Base-by-base conservation (phyloP, 2,888 invertebrate species). In the Rhamnusium bicolor region DNA sequence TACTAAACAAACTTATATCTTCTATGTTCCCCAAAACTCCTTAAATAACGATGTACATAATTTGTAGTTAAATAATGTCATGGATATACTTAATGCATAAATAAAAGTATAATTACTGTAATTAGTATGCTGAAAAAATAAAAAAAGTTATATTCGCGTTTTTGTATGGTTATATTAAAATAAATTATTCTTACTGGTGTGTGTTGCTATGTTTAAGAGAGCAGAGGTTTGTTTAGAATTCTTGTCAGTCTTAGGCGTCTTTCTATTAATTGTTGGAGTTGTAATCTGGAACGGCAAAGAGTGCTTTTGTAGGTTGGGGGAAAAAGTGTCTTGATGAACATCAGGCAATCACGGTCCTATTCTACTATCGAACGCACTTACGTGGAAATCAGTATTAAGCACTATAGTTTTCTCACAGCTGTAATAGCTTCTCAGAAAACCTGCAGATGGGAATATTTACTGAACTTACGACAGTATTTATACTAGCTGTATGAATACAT, bases 221-320 rank as follows among this genome's bases (percentile, higher is more conserved):
- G 61, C 16, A 40, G 67, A 73, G 75, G 76, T 81, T 81, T 84
- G 84, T 84, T 87, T 86, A 84, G 85, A 84, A 87, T 87, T 87
- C 87, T 83, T 81, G 85, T 86, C 87, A 86, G 84, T 84, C 84
- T 83, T 83, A 83, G 82, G 80, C 84, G 85, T 85, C 86, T 86
- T 86, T 85, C 86, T 87, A 86, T 87, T 87, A 87, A 87, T 87
- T 87, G 86, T 86, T 83, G 82, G 82, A 85, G 86, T 85, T 86
- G 86, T 87, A 86, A 87, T 86, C 87, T 84, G 82, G 84, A 86
- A 84, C 82, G 84, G 79, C 74, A 79, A 78, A 77, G 79, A 81
- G 79, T 80, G 81, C 80, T 80, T 82, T 78, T 77, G 81, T 82
- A 79, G 77, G 76, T 78, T 74, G 81, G 81, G 83, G 79, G 76